Evolutionary conservation across 1,140 invertebrate genomes (phyloP), one percentile per base, ranked within the genome.

Genomic region (Lasioglossum baleicum): DNA sequence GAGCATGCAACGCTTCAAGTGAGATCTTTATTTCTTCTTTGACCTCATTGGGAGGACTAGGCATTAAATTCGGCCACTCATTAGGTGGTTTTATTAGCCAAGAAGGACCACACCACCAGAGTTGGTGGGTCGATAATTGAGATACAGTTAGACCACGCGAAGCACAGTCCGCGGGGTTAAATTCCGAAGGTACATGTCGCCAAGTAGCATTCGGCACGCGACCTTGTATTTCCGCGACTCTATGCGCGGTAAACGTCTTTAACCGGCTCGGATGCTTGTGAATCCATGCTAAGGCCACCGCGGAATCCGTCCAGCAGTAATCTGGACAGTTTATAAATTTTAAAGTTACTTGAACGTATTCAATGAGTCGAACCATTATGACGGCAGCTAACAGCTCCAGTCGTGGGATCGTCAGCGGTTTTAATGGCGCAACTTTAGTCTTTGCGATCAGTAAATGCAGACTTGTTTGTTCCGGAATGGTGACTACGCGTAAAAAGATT

Each of bases 131-230:
- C 6, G 10, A 6, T 2, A 75, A 48, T 0, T 56, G 20, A 0
- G 22, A 7, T 2, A 26, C 5, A 0, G 48, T 20, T 2, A 65
- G 0, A 2, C 72, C 48, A 1, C 72, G 13, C 4, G 72, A 75
- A 2, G 72, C 72, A 15, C 48, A 75, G 26, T 75, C 75, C 0
- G 66, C 75, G 0, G 66, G 75, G 6, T 77, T 77, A 11, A 11
- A 53, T 13, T 53, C 11, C 7, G 51, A 13, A 2, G 51, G 51
- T 53, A 53, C 7, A 8, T 53, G 51, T 53, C 51, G 51, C 51
- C 51, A 53, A 53, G 10, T 53, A 53, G 51, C 51, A 53, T 53
- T 53, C 2, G 51, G 51, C 51, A 53, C 51, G 2, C 51, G 51
- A 8, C 51, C 7, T 53, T 53, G 51, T 53, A 53, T 53, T 53